Percentiles rank a stretch among this genome's conserved stretches.
Conservation (phyloP, 2,797 vertebrate species). For the Xenentodon cancila region DNA sequence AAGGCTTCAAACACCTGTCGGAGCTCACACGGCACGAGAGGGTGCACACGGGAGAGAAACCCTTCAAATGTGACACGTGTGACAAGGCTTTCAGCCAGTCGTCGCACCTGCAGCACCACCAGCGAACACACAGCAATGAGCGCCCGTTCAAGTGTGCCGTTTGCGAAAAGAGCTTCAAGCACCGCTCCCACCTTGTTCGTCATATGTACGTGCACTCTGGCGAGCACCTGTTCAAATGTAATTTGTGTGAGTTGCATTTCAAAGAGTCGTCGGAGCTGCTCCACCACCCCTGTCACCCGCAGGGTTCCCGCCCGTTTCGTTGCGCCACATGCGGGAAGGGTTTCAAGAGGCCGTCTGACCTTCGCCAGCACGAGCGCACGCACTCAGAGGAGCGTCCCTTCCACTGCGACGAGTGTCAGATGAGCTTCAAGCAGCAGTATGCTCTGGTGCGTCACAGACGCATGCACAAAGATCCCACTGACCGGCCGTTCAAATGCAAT, state of each 20-base stretch:
- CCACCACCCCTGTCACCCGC: slow-evolving; percentile 97
- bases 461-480: slow-evolving; percentile 88
- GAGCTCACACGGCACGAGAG: slow-evolving; percentile 95
- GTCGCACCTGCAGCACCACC: slow-evolving; percentile 96
- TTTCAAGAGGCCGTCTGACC: slow-evolving; percentile 95
- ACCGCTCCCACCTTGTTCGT: slow-evolving; percentile 96
- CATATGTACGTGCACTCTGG: slow-evolving; percentile 98
- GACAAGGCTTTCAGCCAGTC: slow-evolving; percentile 99
- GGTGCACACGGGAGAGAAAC: slow-evolving; percentile 96
- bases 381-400: slow-evolving; percentile 99
- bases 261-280: slow-evolving; percentile 96
- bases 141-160: slow-evolving; percentile 96
- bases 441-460: slow-evolving; percentile 94
- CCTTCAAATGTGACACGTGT: slow-evolving; percentile 95
- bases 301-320: slow-evolving; percentile 93
- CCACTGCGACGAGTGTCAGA: slow-evolving; percentile 98
- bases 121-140: slow-evolving; percentile 96
- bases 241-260: slow-evolving; percentile 95
- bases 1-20: slow-evolving; percentile 96
- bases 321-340: slow-evolving; percentile 94
- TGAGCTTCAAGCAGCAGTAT: slow-evolving; percentile 99
- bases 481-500: slow-evolving; percentile 94
- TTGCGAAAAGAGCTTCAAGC: slow-evolving; percentile 98
- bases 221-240: slow-evolving; percentile 96
- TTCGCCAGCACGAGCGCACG: slow-evolving; percentile 95